Conservation (phyloP, 2,797 vertebrate genomes). For the Erithacus rubecula region DNA sequence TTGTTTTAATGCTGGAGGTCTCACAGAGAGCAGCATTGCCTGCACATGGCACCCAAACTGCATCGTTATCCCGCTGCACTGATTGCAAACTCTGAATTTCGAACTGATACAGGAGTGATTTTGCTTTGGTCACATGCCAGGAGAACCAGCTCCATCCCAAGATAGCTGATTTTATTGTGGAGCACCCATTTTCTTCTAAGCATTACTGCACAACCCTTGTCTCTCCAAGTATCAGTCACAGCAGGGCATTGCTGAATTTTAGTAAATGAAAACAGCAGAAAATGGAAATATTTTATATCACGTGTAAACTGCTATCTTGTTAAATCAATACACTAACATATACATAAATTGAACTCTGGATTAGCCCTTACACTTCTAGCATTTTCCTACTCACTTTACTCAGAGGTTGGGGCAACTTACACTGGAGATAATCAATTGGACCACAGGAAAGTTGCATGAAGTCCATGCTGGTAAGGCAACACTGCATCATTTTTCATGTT, state of each 20-base stretch:
- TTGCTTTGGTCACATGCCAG: rapidly evolving
- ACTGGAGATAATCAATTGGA: not conserved
- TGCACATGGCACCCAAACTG: not conserved
- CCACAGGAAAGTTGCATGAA: not conserved
- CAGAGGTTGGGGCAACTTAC: not conserved
- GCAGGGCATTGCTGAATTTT: not conserved
- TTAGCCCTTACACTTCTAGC: not conserved
- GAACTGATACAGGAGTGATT: not conserved
- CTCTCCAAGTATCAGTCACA: not conserved
- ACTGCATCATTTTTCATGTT: not conserved
- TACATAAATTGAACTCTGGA: not conserved
- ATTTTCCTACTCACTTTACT: not conserved
- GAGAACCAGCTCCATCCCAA: not conserved
- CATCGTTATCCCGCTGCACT: not conserved
- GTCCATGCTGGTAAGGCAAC: not conserved
- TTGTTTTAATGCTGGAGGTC: not conserved
- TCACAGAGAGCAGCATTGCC: not conserved
- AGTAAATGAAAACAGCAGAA: not conserved
- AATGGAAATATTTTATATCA: not conserved
- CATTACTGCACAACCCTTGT: not conserved
- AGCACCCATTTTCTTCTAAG: not conserved
- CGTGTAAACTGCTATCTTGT: not conserved
- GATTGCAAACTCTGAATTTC: not conserved
- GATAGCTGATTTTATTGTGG: not conserved
- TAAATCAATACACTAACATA: not conserved